phyloP scores from a whole-genome alignment of 2,888 invertebrate species.

The Drosophila kokeensis region DNA sequence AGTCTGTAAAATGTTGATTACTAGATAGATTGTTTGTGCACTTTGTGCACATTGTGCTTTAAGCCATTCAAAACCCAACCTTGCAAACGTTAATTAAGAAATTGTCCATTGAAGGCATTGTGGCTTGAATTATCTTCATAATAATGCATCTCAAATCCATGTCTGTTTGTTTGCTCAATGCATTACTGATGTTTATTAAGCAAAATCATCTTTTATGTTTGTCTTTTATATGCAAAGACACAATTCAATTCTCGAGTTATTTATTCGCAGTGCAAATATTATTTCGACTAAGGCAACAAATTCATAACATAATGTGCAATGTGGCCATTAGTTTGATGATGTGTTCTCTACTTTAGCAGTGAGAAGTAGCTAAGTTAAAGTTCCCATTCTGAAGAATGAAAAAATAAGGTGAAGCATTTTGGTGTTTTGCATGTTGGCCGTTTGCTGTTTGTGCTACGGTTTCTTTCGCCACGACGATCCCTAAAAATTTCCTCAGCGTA shows the following conservation, averaged over 20 bases:
- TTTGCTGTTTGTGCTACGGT: constrained; percentile 45
- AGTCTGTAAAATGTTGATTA: neutral
- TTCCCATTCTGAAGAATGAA: constrained; percentile 13
- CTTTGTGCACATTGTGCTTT: neutral
- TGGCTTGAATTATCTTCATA: neutral
- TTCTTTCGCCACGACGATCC: constrained; percentile 23
- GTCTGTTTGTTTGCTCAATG: neutral
- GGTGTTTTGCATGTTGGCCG: constrained; percentile 26
- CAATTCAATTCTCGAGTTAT: neutral
- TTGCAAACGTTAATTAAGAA: neutral
- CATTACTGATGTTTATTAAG: neutral
- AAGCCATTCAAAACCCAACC: neutral
- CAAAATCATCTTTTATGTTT: neutral
- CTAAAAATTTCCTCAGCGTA: constrained; percentile 42
- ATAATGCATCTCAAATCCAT: neutral
- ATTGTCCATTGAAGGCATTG: neutral
- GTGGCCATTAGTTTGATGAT: neutral
- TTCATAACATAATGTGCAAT: constrained; percentile 4
- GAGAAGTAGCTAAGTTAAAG: constrained; percentile 24
- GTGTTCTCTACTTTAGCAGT: neutral
- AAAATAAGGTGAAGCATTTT: constrained; percentile 11
- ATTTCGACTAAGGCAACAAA: neutral
- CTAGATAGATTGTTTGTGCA: neutral
- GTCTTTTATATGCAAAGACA: neutral
- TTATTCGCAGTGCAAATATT: neutral